Base-by-base conservation (phyloP, 2,113 vertebrate genomes). In the Dromaius novaehollandiae region DNA sequence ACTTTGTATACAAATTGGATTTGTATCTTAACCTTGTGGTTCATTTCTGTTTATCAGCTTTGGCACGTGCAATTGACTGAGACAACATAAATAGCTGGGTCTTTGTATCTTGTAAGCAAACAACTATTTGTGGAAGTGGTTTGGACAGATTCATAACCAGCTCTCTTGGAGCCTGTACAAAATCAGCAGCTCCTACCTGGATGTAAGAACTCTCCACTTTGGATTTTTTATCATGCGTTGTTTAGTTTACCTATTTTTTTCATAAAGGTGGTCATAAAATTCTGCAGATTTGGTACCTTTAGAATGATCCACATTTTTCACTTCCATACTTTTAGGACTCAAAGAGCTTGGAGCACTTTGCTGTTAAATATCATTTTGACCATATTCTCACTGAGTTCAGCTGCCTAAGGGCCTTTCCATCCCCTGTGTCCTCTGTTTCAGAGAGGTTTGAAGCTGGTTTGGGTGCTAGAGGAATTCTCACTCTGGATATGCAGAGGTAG, bases 401-500 rank as follows among this genome's bases (percentile, higher is more conserved):
- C 22, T 7, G 2, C 50, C 34, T 0, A 0, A 53, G 4, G 34
- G 2, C 48, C 56, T 64, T 89, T n/a, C 73, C 56, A 16, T 60
- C 51, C 7, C 4, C 2, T 2, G 0, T 44, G 28, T 34, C 20
- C 77, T 77, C 32, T 42, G 76, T 16, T 90, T 70, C 56, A 28
- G 24, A 75, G 83, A 46, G 44, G 34, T 66, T 48, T n/a, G 32
- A 71, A 89, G 65, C 65, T 40, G 34, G 2, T 61, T 42, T 2
- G 1, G 77, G 56, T 46, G n/a, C 73, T 26, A 17, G 0, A 13
- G 56, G 58, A 68, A 58, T 89, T 77, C 84, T 89, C 32, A 50
- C 82, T 60, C 50, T 86, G 48, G 21, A 4, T 71, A 7, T 34
- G 24, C 34, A 24, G 58, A 58, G 56, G 10, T 22, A 26, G n/a